Evolutionary conservation across 2,888 invertebrate genomes (phyloP), one percentile per base, ranked within the genome.

Genomic region (Idaea straminata): DNA sequence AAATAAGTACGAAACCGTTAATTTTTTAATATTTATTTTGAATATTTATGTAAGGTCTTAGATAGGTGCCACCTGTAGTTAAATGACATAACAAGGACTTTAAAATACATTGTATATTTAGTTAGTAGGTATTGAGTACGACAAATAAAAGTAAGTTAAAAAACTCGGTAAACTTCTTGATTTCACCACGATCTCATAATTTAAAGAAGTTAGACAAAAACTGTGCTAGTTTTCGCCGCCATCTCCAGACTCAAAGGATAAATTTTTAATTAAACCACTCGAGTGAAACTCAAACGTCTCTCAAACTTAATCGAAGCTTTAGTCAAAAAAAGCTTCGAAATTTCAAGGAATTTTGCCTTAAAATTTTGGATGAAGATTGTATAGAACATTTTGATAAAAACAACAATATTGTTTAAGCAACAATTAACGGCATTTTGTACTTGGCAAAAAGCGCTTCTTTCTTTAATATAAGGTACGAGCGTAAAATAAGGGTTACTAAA

Each of bases 191-290:
- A 47, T 47, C 47, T 47, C 47, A 47, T 59, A 34, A 59, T 16
- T 59, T 34, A 59, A 59, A 59, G 16, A 59, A 59, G 16, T 59
- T 61, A 47, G 59, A 34, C 60, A 64, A 66, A 65, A 70, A 66
- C 62, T 60, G 61, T 3, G 13, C 60, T 60, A 64, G 63, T 64
- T 15, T 59, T 64, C 47, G 16, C 47, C 59, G 57, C 61, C 59
- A 64, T 62, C 61, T 62, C 61, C 57, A 25, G 57, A 57, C 64
- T 67, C 69, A 65, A 64, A 63, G 68, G 67, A 66, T 65, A 66
- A 66, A 59, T 64, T 64, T 72, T 70, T 69, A 72, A 72, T 70
- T 67, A 72, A 69, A 69, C 47, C 58, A 16, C 34, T 47, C 15
- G 16, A 57, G n/a, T 36, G 57, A 64, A 60, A 47, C 57, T 61